Conservation (phyloP, 1,140 invertebrate species). For the Fopius arisanus region DNA sequence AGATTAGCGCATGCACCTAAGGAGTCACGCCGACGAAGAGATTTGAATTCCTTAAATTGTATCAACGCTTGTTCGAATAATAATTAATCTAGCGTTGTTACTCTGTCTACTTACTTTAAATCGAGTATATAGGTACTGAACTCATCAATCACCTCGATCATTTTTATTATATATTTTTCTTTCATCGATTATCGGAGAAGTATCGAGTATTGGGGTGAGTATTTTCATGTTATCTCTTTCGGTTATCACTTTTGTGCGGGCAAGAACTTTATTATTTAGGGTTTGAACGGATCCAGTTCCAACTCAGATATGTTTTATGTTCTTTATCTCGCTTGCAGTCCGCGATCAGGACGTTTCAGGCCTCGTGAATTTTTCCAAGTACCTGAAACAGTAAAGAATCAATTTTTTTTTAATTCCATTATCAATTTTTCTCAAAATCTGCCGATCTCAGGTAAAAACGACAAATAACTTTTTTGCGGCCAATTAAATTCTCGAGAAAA, state of each 20-base stretch:
- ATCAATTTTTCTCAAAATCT: neutral
- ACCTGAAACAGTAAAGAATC: slow-evolving; percentile 1
- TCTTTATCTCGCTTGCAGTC: neutral
- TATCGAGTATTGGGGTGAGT: neutral
- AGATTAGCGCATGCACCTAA: slow-evolving; percentile 61
- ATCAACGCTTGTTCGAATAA: neutral
- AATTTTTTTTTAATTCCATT: neutral
- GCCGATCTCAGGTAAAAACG: too few species aligned
- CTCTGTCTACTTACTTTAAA: neutral
- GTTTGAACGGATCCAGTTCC: neutral
- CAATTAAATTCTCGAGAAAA: too few species aligned
- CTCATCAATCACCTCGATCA: slow-evolving; percentile 7
- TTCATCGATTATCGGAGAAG: neutral
- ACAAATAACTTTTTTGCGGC: too few species aligned
- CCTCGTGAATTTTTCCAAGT: slow-evolving; percentile 17
- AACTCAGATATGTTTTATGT: neutral
- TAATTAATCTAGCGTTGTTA: neutral
- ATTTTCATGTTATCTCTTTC: neutral
- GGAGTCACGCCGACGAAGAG: slow-evolving; percentile 45
- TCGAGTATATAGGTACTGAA: slow-evolving; percentile 29
- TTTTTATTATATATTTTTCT: slow-evolving; percentile 1
- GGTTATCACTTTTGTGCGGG: slow-evolving; percentile 18
- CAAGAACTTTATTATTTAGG: slow-evolving; percentile 1
- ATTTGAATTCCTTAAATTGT: slow-evolving; percentile 32
- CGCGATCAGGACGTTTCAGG: neutral